Evolutionary conservation across 2,888 invertebrate genomes (phyloP).

Genomic region (Epirrhoe tristata): DNA sequence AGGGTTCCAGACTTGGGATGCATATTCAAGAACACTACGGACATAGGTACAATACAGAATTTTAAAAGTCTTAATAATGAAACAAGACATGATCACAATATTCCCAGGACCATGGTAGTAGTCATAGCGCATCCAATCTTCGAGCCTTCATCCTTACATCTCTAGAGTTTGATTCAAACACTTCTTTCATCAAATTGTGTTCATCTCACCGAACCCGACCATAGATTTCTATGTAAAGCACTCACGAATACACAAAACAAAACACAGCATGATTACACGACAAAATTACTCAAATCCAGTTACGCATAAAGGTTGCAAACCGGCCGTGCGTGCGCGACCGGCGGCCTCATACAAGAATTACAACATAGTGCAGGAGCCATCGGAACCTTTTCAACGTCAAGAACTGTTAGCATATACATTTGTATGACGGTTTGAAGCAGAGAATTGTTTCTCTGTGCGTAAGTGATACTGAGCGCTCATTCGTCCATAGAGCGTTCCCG

Average conservation of each 20-base stretch:
- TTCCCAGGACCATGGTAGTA: too few species aligned
- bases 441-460: too few species aligned
- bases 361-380: conserved; percentile 38
- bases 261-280: conserved; percentile 23
- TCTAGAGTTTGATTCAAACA: neutral
- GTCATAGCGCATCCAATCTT: too few species aligned
- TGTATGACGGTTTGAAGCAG: too few species aligned
- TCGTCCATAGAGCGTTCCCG: too few species aligned
- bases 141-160: too few species aligned
- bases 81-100: too few species aligned
- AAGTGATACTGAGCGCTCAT: too few species aligned
- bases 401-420: neutral
- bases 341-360: conserved; percentile 61
- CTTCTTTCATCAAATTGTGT: neutral
- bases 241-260: conserved; percentile 19
- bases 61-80: too few species aligned
- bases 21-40: too few species aligned
- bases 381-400: neutral
- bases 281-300: conserved; percentile 42
- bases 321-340: conserved; percentile 45
- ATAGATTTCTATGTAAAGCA: conserved; percentile 4
- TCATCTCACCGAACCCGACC: neutral
- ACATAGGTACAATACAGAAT: too few species aligned
- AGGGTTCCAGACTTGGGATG: too few species aligned
- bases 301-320: conserved; percentile 52